These are phyloP conservation scores for Willowsia nigromaculata DNA, from an alignment of 2,888 invertebrate species.

Conservation along the genomic window DNA sequence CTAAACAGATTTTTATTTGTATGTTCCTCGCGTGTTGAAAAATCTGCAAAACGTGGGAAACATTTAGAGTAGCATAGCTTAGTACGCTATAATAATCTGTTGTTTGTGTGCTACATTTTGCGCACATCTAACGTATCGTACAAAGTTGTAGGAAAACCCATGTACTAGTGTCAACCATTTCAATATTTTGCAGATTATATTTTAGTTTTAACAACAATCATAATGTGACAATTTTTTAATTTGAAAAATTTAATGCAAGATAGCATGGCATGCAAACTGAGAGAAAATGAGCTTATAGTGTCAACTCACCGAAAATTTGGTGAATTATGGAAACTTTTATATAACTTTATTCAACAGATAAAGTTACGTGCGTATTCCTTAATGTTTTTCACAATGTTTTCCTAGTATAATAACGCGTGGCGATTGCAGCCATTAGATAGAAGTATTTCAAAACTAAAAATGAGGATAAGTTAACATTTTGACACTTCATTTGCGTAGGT, in stretches of 20 bases:
- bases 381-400: neutral
- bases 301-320: neutral
- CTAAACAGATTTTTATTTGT: constrained; percentile 32
- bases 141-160: too few species aligned
- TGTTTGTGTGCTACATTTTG: too few species aligned
- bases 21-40: neutral
- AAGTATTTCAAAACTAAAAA: neutral
- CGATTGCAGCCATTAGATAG: neutral
- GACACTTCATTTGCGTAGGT: neutral
- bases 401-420: neutral
- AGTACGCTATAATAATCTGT: neutral
- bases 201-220: too few species aligned
- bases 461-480: neutral
- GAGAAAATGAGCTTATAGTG: constrained; percentile 10
- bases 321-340: constrained; percentile 36
- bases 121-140: too few species aligned
- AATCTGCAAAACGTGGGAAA: neutral
- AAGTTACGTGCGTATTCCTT: neutral
- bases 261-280: neutral
- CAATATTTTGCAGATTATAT: too few species aligned
- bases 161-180: too few species aligned
- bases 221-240: neutral
- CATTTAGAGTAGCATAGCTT: neutral
- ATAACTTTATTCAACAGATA: neutral
- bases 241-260: neutral